Evolutionary conservation across 2,888 invertebrate species (phyloP), one percentile per base, ranked within the genome.

Genomic region (Leptinotarsa rubiginosa): DNA sequence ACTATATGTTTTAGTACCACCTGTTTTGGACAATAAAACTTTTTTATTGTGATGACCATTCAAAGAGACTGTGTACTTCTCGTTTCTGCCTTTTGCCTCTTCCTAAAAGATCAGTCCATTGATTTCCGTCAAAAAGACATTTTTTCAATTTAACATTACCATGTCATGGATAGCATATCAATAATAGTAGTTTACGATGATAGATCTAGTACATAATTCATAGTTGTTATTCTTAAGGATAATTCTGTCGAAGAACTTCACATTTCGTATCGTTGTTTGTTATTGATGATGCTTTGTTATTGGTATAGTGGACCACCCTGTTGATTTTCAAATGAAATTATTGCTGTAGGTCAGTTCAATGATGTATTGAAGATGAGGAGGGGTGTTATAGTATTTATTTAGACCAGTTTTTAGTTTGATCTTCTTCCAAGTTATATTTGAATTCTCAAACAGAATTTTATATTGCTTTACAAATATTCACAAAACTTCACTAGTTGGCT

Each of bases 81-180:
- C 59, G 4, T 56, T 56, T 22, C 15, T 22, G 22, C 15, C 56
- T 22, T 41, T 62, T 62, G 62, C 62, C 62, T 10, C 10, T 41
- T 31, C 25, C 62, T 41, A 31, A n/a, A 41, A 1, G 59, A 47
- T 18, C 47, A 13, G 31, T 52, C 49, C 64, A 47, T 71, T 71
- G 47, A 70, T 59, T 67, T 69, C 62, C 54, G 69, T 69, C 69
- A 70, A 70, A 69, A 64, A 64, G 54, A 69, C 65, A 69, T 70
- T 74, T 73, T 72, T 73, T 69, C 56, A 73, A 72, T 69, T 52
- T 22, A 71, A 77, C 72, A 76, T 78, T 81, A 82, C 82, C 85
- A 86, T 86, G 83, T 86, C 85, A 84, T 83, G 81, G 80, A 85
- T 85, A 86, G 86, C 86, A 87, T 86, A 87, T 87, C 87, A 87